phyloP scores from a whole-genome alignment of 1,140 invertebrate genomes.

The Dysdera silvatica region DNA sequence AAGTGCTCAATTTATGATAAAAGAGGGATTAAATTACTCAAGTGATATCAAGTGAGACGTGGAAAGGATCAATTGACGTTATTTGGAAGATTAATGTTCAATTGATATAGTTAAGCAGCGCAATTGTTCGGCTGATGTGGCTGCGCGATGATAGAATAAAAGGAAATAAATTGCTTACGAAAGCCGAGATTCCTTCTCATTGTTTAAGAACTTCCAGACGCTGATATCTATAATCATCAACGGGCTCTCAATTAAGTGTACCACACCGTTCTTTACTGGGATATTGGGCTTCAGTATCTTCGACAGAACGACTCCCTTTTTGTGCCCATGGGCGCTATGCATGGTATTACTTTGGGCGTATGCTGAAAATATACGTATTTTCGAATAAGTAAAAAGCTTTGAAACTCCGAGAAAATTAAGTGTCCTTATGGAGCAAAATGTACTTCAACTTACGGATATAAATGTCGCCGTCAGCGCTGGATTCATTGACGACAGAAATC shows the following conservation, averaged over 20 bases:
- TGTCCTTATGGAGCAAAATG: slow-evolving; percentile 8
- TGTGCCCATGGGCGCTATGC: slow-evolving; percentile 63
- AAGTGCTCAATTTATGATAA: too few species aligned
- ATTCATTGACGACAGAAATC: slow-evolving; percentile 36
- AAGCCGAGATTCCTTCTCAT: slow-evolving; percentile 70
- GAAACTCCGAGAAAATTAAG: too few species aligned
- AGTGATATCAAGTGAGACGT: too few species aligned
- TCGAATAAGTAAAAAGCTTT: slow-evolving; percentile 1
- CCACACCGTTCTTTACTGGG: slow-evolving; percentile 81
- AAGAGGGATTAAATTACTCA: too few species aligned
- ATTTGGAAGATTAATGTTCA: too few species aligned
- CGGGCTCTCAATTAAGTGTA: slow-evolving; percentile 81
- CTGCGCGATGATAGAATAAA: not conserved
- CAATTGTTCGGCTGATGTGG: too few species aligned
- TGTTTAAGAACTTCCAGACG: slow-evolving; percentile 72
- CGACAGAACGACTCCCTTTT: slow-evolving; percentile 69
- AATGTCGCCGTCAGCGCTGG: slow-evolving; percentile 12
- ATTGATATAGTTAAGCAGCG: too few species aligned
- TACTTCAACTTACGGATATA: slow-evolving; percentile 16
- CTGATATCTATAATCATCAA: slow-evolving; percentile 80
- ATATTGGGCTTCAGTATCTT: slow-evolving; percentile 85
- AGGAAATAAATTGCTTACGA: slow-evolving; percentile 35
- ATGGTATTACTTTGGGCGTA: slow-evolving; percentile 80
- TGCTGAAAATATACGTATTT: slow-evolving; percentile 49
- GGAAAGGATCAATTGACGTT: too few species aligned